Base-by-base conservation (phyloP, 2,888 invertebrate species). In the Diarsia dahlii region DNA sequence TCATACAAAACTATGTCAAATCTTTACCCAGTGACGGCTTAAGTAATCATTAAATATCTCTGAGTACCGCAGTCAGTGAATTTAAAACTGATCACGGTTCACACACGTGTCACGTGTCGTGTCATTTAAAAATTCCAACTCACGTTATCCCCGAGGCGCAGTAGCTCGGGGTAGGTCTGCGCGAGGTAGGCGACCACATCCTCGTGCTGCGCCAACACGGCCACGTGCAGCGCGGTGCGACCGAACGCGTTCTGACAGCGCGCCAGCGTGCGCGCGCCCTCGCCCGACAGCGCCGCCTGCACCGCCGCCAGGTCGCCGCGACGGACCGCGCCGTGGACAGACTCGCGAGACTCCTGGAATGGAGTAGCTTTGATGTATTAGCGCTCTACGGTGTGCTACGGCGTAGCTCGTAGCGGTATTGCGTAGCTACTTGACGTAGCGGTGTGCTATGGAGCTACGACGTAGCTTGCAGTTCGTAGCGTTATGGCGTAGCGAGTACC, bases 121-220 rank as follows among this genome's bases (percentile, higher is more conserved):
- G n/a, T n/a, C 5, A 39, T 39, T 39, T 39, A 39, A 39, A 39
- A 39, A 39, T 39, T 39, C 39, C 8, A 9, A 84, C 97, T 97
- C 94, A 99, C 99, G 93, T 99, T 99, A 93, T 99, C 99, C 20
- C 98, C 98, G 76, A 98, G 96, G 76, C 97, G 97, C 54, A 99
- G 93, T 0, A 98, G 97, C 85, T 98, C 98, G 0, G 98, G 98
- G 91, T 97, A 98, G 52, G 97, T 97, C 80, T 97, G 97, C 0
- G 98, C 98, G 74, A 99, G 95, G 89, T 97, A 98, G 79, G 98
- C 97, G 0, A 98, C 98, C 46, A 99, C 97, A 76, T 98, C 98
- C 84, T 98, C 98, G 73, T 98, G 97, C 89, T 99, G 98, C 75
- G 98, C 98, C 18, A 99, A 95, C 20, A 99, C 98, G 0, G 99